Percentiles rank a stretch among this genome's conserved stretches.
Evolutionary conservation across 2,888 invertebrate species (phyloP).

Genomic region (Conomelus anceps): DNA sequence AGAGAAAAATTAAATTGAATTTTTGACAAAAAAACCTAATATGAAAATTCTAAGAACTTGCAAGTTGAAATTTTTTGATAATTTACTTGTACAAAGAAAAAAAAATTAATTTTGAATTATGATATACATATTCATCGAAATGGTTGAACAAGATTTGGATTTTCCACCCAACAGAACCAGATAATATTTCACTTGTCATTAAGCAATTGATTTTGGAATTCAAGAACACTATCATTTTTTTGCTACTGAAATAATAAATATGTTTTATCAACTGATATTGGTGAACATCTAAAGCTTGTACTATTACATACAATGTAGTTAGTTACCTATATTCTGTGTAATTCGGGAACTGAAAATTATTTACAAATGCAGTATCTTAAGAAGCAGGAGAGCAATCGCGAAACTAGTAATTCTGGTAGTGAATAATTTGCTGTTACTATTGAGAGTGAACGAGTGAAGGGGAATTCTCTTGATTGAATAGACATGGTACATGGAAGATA

Average conservation of each 20-base stretch:
- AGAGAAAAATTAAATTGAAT: no score
- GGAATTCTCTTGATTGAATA: neutral
- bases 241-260: neutral
- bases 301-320: neutral
- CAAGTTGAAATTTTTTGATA: no score
- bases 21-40: no score
- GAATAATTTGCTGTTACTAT: neutral
- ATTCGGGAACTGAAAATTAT: neutral
- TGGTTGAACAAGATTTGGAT: no score
- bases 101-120: no score
- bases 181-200: no score
- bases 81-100: no score
- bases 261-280: neutral
- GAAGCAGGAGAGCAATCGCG: neutral
- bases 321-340: neutral
- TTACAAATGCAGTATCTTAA: neutral
- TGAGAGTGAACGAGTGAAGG: neutral
- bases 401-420: neutral
- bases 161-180: no score
- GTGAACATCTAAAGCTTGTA: neutral
- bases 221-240: neutral
- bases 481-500: neutral
- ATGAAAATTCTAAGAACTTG: no score
- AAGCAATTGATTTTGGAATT: neutral
- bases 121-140: no score